Evolutionary conservation across 1,140 invertebrate species (phyloP), one percentile per base, ranked within the genome.

Genomic region (Frieseomelitta varia): DNA sequence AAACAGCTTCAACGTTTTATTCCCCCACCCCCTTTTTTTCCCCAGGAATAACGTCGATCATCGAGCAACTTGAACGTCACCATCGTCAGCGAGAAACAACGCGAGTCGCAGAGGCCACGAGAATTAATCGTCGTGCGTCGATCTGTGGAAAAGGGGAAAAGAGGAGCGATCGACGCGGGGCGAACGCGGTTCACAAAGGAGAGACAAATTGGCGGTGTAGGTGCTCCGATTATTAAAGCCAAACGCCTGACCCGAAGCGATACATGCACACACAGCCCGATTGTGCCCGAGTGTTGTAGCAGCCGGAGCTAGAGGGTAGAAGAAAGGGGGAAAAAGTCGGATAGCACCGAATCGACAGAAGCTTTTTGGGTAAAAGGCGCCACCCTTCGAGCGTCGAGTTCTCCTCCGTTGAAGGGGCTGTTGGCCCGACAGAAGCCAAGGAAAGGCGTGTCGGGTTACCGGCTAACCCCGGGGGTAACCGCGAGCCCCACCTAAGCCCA

Each of bases 351-450:
- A 88, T 87, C 79, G 58, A 21, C 39, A n/a, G 76, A 61, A 67
- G 82, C 56, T 87, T 85, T 85, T 84, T 85, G 75, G 90, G 89
- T 91, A 91, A 92, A 92, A 91, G 90, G 89, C 93, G 91, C 90
- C 91, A 91, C 90, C 91, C 91, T 91, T 91, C 88, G 88, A 61
- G 24, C 81, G 71, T 68, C 79, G 82, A 86, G 85, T 61, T 63
- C 81, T 47, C 39, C 8, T 68, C 68, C 74, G 87, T 61, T 67
- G 67, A 79, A 94, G 91, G 94, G 94, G 94, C 93, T 94, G 93
- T 94, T 94, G 94, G 92, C 93, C 93, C 93, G 93, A 94, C 94
- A 93, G 94, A 95, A 95, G 94, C 94, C 94, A 94, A 92, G 87
- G 85, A 94, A 94, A 91, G 91, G 87, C 91, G 91, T 92, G 88